Percentiles rank a stretch among this genome's conserved stretches.
These are phyloP conservation scores for Theretra japonica DNA, from an alignment of 2,888 invertebrate species.

Conservation along the genomic window DNA sequence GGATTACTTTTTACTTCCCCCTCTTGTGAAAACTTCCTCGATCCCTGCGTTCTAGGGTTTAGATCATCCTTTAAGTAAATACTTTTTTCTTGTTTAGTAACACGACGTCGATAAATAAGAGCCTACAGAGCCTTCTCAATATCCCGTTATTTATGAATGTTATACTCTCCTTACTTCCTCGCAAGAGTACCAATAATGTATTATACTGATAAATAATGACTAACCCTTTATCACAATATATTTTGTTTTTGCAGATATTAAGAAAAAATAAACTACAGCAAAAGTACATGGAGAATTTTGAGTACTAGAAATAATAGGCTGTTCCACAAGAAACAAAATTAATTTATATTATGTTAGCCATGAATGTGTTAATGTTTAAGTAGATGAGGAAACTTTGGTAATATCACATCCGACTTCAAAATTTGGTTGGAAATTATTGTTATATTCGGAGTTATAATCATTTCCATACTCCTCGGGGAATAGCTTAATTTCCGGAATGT, in stretches of 20 bases:
- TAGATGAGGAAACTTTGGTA: no score
- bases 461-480: background rate
- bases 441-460: background rate
- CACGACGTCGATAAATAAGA: background rate
- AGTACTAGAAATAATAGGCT: background rate
- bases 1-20: constrained; percentile 15
- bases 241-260: background rate
- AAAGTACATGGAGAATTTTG: background rate
- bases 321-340: background rate
- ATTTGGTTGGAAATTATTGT: background rate
- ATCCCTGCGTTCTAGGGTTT: background rate
- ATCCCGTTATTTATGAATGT: constrained; percentile 1
- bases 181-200: background rate
- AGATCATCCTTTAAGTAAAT: background rate
- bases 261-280: background rate
- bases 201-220: background rate
- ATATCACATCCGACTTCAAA: background rate
- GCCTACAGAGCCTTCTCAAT: background rate
- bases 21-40: background rate
- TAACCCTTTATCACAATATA: background rate
- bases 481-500: background rate
- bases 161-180: background rate
- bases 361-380: no score
- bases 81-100: background rate
- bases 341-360: background rate